Evolutionary conservation across 1,140 invertebrate species (phyloP).

Genomic region (Drosophila tristis): DNA sequence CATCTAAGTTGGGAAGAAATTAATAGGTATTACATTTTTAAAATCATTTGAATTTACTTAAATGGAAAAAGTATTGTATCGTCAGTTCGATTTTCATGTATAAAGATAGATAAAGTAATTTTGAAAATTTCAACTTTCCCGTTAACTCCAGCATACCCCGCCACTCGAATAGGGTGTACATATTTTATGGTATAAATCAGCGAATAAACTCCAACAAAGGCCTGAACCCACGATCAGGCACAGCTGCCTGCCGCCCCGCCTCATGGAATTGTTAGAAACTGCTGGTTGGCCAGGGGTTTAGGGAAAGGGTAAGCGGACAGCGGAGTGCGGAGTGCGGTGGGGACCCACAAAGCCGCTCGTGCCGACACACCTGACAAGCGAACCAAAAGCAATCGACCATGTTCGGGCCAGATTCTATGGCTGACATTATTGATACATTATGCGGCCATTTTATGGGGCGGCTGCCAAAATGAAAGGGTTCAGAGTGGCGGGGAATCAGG

Average conservation of each 20-base stretch:
- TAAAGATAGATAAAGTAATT: too few relatives aligned
- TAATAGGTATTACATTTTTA: slow-evolving; percentile 6
- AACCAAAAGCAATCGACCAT: slow-evolving; percentile 37
- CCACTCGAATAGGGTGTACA: slow-evolving; percentile 17
- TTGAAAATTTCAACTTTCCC: neutral
- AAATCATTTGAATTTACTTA: neutral
- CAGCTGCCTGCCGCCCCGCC: slow-evolving; percentile 25
- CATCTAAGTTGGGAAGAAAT: neutral
- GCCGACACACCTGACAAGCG: slow-evolving; percentile 73
- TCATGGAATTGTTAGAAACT: slow-evolving; percentile 26
- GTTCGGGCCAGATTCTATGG: slow-evolving; percentile 57
- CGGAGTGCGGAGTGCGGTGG: neutral
- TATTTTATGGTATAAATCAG: slow-evolving; percentile 53
- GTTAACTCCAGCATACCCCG: slow-evolving; percentile 9
- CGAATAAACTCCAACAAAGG: slow-evolving; percentile 30
- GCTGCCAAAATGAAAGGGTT: slow-evolving; percentile 54
- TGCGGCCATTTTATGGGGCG: slow-evolving; percentile 63
- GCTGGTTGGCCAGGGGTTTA: neutral
- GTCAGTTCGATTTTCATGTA: too few relatives aligned
- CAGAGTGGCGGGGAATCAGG: slow-evolving; percentile 10
- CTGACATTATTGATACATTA: slow-evolving; percentile 74
- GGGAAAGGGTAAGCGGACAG: neutral
- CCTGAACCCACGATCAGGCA: slow-evolving; percentile 18
- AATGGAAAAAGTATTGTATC: too few relatives aligned
- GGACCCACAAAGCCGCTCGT: slow-evolving; percentile 60